Conservation (phyloP, 53 echinoderm and acorn worm genomes). For the Patiria pectinifera region DNA sequence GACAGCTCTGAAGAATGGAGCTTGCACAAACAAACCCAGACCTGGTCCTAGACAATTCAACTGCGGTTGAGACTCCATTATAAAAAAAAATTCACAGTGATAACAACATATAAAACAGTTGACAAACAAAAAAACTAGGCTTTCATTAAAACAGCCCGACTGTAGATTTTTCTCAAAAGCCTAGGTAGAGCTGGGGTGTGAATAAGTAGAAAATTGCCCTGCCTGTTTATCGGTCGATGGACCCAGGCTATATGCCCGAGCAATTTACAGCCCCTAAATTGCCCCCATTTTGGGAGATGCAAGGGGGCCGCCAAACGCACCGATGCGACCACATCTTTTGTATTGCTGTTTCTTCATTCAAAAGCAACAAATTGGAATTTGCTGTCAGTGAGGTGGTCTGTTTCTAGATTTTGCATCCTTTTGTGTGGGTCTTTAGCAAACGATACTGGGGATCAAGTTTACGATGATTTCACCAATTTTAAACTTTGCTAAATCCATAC, state of each 20-base stretch:
- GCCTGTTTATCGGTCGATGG: background rate
- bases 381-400: background rate
- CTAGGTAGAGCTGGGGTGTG: conserved; percentile 18
- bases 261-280: background rate
- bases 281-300: conserved; percentile 16
- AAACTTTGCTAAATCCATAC: no score
- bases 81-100: background rate
- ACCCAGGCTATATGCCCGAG: background rate
- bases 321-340: background rate
- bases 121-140: background rate
- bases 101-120: background rate
- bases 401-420: background rate
- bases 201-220: conserved; percentile 45
- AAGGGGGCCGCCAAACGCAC: background rate
- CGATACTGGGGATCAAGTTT: background rate
- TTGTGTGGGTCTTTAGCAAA: background rate
- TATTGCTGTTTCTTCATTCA: background rate
- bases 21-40: conserved; percentile 7
- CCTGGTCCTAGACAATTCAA: background rate
- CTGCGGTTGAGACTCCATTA: background rate
- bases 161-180: background rate
- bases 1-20: conserved; percentile 17
- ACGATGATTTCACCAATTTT: no score
- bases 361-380: background rate
- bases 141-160: no score